These are phyloP conservation scores for Rhagologus leucostigma DNA, from an alignment of 2,113 vertebrate genomes.

Conservation along the genomic window DNA sequence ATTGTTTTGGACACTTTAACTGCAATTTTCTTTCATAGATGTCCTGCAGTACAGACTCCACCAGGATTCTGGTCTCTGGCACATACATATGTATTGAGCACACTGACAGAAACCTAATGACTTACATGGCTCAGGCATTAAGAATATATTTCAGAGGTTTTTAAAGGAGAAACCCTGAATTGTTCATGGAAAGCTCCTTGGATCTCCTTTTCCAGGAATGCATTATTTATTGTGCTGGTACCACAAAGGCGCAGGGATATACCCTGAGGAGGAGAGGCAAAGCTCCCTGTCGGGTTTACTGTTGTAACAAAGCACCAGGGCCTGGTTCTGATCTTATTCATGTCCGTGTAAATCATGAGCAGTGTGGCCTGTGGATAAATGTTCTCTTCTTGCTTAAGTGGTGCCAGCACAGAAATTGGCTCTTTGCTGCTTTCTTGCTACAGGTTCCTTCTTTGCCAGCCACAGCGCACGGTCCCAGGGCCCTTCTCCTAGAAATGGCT, in stretches of 20 bases:
- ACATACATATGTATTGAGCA: slow-evolving; percentile 46
- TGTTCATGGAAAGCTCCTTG: slow-evolving; percentile 40
- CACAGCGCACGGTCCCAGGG: rapidly evolving
- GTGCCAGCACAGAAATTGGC: neutral
- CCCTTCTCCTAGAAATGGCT: neutral
- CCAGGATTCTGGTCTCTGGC: slow-evolving; percentile 64
- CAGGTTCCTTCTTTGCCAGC: neutral
- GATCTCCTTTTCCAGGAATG: slow-evolving; percentile 40
- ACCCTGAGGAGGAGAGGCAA: neutral
- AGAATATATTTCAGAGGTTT: slow-evolving; percentile 37
- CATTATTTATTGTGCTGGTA: slow-evolving; percentile 39
- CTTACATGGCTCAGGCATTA: slow-evolving; percentile 38
- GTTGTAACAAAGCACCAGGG: neutral
- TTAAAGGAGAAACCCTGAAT: slow-evolving; percentile 43
- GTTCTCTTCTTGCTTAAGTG: neutral
- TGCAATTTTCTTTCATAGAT: slow-evolving; percentile 51
- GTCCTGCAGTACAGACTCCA: slow-evolving; percentile 55
- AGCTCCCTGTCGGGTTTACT: neutral
- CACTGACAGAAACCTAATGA: slow-evolving; percentile 53
- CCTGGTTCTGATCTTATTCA: neutral
- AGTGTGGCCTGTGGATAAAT: neutral
- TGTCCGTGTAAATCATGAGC: neutral
- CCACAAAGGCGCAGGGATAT: neutral
- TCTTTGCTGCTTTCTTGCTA: neutral
- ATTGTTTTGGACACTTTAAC: slow-evolving; percentile 64